Evolutionary conservation across 2,888 invertebrate species (phyloP), one percentile per base, ranked within the genome.

Genomic region (Ametastegia equiseti): DNA sequence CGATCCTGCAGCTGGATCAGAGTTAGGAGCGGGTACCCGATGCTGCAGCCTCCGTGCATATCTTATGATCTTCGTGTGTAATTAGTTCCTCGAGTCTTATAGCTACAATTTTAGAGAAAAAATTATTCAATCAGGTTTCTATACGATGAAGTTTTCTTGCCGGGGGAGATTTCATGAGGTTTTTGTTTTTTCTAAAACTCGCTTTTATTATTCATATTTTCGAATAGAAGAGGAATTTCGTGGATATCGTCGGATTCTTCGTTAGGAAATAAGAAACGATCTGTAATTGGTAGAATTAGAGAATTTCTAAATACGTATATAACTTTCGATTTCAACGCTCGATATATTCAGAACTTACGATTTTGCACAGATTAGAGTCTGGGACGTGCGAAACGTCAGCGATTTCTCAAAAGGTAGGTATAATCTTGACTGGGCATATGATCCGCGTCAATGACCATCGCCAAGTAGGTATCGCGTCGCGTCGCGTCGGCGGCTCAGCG

Each of bases 1-100:
- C 81, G 83, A 83, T 79, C 80, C 78, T 81, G 47, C 80, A 73
- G 42, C 36, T 33, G 50, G 33, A 15, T 60, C 54, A 27, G 36
- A n/a, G 30, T 30, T 42, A 45, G 57, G n/a, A 63, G 45, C 54
- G 47, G 42, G 79, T 65, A 80, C 69, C 50, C 36, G 71, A 39
- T 60, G 33, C n/a, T 33, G 9, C n/a, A 47, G 6, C 71, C 45
- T 71, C 30, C 47, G 30, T 23, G 71, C 71, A 71, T 71, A 71
- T 71, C 71, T 71, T 45, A 67, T 67, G 71, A 71, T 71, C 71
- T 71, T 47, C 11, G 27, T 67, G n/a, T 67, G 47, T 71, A 71
- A 71, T 71, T 71, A 71, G 71, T 71, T 71, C 71, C 30, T n/a
- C 15, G 15, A 71, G 45, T 71, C 47, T 6, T 47, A 30, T 71